Conservation (phyloP, 1,140 invertebrate species). For the Bombus fervidus region DNA sequence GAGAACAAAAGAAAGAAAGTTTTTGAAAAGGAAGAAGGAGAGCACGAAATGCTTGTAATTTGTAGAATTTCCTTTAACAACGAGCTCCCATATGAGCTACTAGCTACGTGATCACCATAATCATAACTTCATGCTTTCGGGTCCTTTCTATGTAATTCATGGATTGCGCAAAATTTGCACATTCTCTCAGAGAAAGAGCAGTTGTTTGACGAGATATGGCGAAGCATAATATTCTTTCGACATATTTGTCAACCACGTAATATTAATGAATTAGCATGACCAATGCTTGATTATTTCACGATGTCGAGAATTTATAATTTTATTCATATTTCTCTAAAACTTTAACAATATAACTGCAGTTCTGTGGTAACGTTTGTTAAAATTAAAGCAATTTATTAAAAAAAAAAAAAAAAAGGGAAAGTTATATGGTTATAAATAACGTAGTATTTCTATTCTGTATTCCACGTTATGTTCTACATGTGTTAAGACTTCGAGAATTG, state of each 20-base stretch:
- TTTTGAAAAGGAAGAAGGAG: conserved; percentile 18
- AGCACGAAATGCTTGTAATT: background rate
- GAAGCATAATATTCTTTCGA: background rate
- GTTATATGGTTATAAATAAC: background rate
- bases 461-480: background rate
- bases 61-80: conserved; percentile 9
- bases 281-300: background rate
- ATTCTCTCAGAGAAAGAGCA: conserved; percentile 18
- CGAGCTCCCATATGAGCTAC: background rate
- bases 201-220: conserved; percentile 27
- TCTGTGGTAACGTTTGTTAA: too few relatives aligned
- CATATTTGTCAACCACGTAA: background rate
- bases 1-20: background rate
- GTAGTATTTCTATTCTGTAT: background rate
- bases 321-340: too few relatives aligned
- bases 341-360: too few relatives aligned
- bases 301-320: too few relatives aligned
- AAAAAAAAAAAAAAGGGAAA: too few relatives aligned
- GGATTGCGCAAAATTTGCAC: conserved; percentile 41
- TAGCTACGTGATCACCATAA: background rate
- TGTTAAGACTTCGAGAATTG: background rate
- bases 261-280: background rate
- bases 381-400: too few relatives aligned
- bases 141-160: conserved; percentile 24
- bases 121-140: conserved; percentile 17